phyloP scores from a whole-genome alignment of 2,888 invertebrate genomes.

The Mycalesis mineus region DNA sequence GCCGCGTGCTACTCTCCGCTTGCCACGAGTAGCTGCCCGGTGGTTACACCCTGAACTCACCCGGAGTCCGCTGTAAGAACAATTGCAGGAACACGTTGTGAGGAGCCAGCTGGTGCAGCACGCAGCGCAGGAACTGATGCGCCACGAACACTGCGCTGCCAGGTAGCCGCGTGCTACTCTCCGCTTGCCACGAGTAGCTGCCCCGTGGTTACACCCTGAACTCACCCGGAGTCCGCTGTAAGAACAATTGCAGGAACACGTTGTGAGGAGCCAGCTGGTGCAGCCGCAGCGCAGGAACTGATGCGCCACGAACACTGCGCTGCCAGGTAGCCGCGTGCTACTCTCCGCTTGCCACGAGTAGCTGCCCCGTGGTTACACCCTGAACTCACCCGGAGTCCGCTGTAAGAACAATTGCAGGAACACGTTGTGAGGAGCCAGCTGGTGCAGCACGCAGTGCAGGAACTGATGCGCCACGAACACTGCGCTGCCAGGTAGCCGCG shows the following conservation, averaged over 20 bases:
- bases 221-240: too few relatives aligned
- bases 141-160: conserved; percentile 97
- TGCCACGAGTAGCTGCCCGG: conserved; percentile 93
- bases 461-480: conserved; percentile 98
- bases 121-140: conserved; percentile 97
- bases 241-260: too few relatives aligned
- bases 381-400: too few relatives aligned
- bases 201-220: conserved; percentile 87
- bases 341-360: conserved; percentile 94
- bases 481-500: conserved; percentile 95
- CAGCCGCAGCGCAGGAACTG: too few relatives aligned
- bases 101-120: conserved; percentile 96
- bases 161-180: conserved; percentile 91
- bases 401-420: too few relatives aligned
- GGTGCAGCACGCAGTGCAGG: too few relatives aligned
- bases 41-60: conserved; percentile 86
- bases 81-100: conserved; percentile 98
- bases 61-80: conserved; percentile 92
- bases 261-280: too few relatives aligned
- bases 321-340: conserved; percentile 93
- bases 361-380: conserved; percentile 86
- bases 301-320: conserved; percentile 95
- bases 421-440: too few relatives aligned
- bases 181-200: conserved; percentile 93
- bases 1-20: conserved; percentile 89